Conservation (phyloP, 2,888 invertebrate genomes). For the Agrochola lychnidis region DNA sequence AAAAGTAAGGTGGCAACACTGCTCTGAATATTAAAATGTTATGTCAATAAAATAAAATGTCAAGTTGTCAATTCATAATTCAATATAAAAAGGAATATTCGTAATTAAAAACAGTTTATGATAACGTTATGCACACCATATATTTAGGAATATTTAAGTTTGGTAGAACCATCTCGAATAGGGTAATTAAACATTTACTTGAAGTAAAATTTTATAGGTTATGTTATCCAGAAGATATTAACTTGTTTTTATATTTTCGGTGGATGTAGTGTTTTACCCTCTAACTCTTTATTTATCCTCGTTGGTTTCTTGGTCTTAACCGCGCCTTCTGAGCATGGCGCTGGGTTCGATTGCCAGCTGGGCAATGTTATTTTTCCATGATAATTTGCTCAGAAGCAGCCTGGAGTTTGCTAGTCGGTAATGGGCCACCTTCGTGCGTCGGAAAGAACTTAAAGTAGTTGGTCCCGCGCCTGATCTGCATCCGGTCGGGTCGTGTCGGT, state of each 20-base stretch:
- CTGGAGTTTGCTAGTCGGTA: background rate
- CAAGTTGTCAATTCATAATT: background rate
- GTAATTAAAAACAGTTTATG: background rate
- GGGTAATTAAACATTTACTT: slow-evolving; percentile 56
- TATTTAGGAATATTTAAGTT: slow-evolving; percentile 59
- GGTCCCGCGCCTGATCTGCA: too few species aligned
- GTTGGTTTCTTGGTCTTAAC: background rate
- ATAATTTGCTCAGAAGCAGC: background rate
- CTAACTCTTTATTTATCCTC: background rate
- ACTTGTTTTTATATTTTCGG: background rate
- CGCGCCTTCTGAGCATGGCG: background rate
- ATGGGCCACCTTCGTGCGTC: background rate
- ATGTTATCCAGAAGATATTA: background rate
- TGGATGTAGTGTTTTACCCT: background rate
- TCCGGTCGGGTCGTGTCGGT: too few species aligned
- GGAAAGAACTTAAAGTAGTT: background rate
- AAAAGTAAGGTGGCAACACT: too few species aligned
- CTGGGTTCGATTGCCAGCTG: slow-evolving; percentile 1
- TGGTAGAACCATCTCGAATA: slow-evolving; percentile 58
- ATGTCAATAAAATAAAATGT: background rate
- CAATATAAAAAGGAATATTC: background rate
- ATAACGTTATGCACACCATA: slow-evolving; percentile 67
- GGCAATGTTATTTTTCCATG: background rate
- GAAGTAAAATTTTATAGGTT: slow-evolving; percentile 29
- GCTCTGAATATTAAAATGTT: too few species aligned